phyloP scores from a whole-genome alignment of 1,140 invertebrate species.

The Drosophila biarmipes region DNA sequence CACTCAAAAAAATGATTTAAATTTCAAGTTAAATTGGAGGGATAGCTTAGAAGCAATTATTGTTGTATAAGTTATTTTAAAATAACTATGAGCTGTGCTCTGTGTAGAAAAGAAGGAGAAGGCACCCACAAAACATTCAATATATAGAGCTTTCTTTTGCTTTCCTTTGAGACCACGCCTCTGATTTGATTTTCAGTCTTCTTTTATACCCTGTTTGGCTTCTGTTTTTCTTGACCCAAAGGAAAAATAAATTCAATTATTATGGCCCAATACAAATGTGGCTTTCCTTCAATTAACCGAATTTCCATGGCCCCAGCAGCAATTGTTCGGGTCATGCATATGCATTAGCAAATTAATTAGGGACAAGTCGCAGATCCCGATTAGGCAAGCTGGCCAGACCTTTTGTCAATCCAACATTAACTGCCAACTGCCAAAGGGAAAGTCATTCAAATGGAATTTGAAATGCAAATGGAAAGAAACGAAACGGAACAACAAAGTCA shows the following conservation, averaged over 20 bases:
- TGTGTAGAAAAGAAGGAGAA: background rate
- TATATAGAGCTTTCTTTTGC: background rate
- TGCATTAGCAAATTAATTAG: constrained; percentile 73
- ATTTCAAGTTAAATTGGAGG: background rate
- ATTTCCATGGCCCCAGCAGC: constrained; percentile 55
- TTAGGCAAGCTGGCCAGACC: constrained; percentile 44
- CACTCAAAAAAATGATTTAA: background rate
- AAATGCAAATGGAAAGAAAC: constrained; percentile 67
- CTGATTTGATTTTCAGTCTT: constrained; percentile 22
- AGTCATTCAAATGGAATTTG: constrained; percentile 63
- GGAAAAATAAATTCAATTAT: constrained; percentile 66
- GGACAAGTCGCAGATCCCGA: constrained; percentile 31
- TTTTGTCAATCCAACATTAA: constrained; percentile 62
- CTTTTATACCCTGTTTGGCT: constrained; percentile 45
- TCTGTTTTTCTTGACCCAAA: constrained; percentile 57
- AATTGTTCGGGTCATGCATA: constrained; percentile 56
- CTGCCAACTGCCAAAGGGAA: constrained; percentile 53
- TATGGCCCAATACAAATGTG: constrained; percentile 52
- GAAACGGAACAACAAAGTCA: constrained; percentile 43
- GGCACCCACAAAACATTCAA: constrained; percentile 17
- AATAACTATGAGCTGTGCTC: too few relatives aligned
- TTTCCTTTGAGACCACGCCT: constrained; percentile 7
- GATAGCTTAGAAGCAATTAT: too few relatives aligned
- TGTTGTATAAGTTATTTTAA: background rate
- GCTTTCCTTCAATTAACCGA: constrained; percentile 63